Conservation (phyloP, 2,113 vertebrate genomes). For the Galemys pyrenaicus region DNA sequence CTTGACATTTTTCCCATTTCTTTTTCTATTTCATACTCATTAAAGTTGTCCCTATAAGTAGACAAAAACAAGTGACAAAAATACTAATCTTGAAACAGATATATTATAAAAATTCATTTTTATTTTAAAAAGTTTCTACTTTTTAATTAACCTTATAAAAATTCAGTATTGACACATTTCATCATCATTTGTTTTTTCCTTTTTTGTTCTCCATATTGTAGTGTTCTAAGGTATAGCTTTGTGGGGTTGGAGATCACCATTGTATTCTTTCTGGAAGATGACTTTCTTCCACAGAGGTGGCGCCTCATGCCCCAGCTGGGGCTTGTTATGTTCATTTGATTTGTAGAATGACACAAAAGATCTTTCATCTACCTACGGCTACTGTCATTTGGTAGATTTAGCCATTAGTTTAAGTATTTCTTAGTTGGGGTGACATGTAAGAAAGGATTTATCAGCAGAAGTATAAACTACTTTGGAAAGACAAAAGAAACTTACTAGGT, state of each 20-base stretch:
- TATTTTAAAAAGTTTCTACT: neutral
- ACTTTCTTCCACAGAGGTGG: neutral
- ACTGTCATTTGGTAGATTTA: neutral
- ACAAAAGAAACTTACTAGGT: neutral
- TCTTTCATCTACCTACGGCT: neutral
- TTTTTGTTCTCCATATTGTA: accelerated
- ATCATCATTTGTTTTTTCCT: neutral
- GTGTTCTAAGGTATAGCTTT: neutral
- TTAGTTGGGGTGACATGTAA: neutral
- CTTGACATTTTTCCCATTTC: neutral
- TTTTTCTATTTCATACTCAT: neutral
- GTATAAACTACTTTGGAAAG: neutral
- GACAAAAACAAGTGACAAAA: neutral
- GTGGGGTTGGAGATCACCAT: neutral
- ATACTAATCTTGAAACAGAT: neutral
- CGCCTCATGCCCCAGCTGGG: neutral
- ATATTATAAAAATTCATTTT: neutral
- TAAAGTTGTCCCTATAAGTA: neutral
- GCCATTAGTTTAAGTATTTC: slow-evolving; percentile 2
- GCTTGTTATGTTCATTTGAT: neutral
- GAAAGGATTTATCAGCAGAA: neutral
- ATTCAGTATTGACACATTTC: accelerated
- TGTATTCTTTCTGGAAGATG: neutral
- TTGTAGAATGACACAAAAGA: neutral
- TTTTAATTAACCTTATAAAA: neutral